Evolutionary conservation across 2,888 invertebrate genomes (phyloP).

Genomic region (Phoenoteleia sp.): DNA sequence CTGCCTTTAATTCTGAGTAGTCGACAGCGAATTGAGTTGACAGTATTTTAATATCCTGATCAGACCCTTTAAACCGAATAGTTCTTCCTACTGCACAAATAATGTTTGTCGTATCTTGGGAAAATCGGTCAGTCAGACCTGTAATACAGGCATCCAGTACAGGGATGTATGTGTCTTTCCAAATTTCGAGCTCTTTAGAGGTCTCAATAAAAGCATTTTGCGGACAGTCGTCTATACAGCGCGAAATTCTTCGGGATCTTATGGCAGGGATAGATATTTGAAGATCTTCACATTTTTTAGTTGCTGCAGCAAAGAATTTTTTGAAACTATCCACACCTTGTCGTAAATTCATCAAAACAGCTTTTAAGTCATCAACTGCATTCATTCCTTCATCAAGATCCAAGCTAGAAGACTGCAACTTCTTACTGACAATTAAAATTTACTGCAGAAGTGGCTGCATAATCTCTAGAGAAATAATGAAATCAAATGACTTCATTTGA

Average conservation of each 20-base stretch:
- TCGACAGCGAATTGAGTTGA: slow-evolving; percentile 23
- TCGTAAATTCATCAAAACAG: slow-evolving; percentile 21
- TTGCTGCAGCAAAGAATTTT: slow-evolving; percentile 9
- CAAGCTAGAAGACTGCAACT: slow-evolving; percentile 16
- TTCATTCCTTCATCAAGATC: slow-evolving; percentile 34
- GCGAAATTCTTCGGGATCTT: slow-evolving; percentile 7
- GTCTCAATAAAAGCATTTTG: slow-evolving; percentile 30
- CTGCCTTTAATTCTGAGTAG: slow-evolving; percentile 14
- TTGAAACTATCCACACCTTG: neutral
- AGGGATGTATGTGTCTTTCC: slow-evolving; percentile 29
- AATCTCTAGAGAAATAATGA: slow-evolving; percentile 27
- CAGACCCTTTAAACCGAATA: slow-evolving; percentile 6
- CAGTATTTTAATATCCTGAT: slow-evolving; percentile 24
- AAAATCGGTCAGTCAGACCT: slow-evolving; percentile 19
- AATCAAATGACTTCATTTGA: slow-evolving; percentile 38
- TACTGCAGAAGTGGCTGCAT: slow-evolving; percentile 33
- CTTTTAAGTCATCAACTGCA: slow-evolving; percentile 6
- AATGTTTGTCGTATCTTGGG: slow-evolving; percentile 25
- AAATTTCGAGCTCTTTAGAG: slow-evolving; percentile 35
- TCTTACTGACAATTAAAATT: slow-evolving; percentile 32
- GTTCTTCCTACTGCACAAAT: slow-evolving; percentile 31
- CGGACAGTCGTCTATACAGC: slow-evolving; percentile 21
- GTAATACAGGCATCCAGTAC: slow-evolving; percentile 23
- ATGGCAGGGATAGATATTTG: slow-evolving; percentile 9
- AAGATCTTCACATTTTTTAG: slow-evolving; percentile 24